Evolutionary conservation across 1,140 invertebrate genomes (phyloP).

Genomic region (Saccostrea cuccullata): DNA sequence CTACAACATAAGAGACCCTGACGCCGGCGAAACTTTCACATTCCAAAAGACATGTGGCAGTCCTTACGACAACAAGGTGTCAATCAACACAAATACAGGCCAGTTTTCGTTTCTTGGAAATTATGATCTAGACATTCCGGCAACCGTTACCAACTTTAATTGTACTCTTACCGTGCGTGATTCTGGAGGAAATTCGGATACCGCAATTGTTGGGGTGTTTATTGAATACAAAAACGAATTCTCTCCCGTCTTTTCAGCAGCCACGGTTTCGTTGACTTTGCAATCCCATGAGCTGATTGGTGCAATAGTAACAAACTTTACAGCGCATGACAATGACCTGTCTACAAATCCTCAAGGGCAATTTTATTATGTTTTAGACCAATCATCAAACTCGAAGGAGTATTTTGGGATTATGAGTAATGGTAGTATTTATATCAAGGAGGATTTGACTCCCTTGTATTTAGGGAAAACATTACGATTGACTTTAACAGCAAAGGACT

Average conservation of each 20-base stretch:
- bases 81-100: constrained; percentile 32
- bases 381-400: constrained; percentile 1
- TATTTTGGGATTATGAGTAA: constrained; percentile 42
- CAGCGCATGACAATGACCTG: constrained; percentile 36
- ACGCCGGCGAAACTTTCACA: constrained; percentile 2
- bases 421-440: constrained; percentile 42
- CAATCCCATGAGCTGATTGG: constrained; percentile 35
- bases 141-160: background rate
- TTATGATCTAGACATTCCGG: background rate
- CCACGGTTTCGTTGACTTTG: background rate
- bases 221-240: constrained; percentile 40
- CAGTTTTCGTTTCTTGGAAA: constrained; percentile 3
- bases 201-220: background rate
- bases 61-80: background rate
- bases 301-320: constrained; percentile 17
- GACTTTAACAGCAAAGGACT: background rate
- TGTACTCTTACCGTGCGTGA: constrained; percentile 24
- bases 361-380: constrained; percentile 36
- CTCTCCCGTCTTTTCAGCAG: background rate
- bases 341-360: background rate
- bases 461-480: background rate
- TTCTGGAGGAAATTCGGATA: constrained; percentile 20
- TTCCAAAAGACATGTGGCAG: constrained; percentile 33
- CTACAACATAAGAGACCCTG: constrained; percentile 34
- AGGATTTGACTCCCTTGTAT: constrained; percentile 31